A percentile compares a stretch with the other conserved stretches of the same genome.
phyloP scores from a whole-genome alignment of 2,888 invertebrate species.

The Dasysyrphus albostriatus region DNA sequence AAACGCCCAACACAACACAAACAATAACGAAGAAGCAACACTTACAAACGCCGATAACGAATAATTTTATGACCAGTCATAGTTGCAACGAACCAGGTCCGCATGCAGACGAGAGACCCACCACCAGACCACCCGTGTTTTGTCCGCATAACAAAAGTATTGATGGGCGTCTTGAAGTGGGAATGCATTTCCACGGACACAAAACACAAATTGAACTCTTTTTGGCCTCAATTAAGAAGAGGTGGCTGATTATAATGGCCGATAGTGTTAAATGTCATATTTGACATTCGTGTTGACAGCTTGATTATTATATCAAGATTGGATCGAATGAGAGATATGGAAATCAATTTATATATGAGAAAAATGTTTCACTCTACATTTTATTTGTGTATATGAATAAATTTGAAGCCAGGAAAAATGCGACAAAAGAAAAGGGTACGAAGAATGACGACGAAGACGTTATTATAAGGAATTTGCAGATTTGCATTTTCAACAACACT shows the following conservation, averaged over 20 bases:
- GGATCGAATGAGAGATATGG: neutral
- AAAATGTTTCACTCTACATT: constrained; percentile 13
- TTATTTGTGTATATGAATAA: constrained; percentile 48
- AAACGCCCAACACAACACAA: constrained; percentile 44
- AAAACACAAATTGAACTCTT: constrained; percentile 50
- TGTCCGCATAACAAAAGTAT: constrained; percentile 52
- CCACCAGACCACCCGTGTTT: constrained; percentile 62
- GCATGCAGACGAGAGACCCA: neutral
- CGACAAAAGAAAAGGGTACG: constrained; percentile 32
- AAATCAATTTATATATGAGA: constrained; percentile 31
- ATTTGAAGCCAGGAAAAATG: constrained; percentile 17
- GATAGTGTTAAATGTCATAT: constrained; percentile 64
- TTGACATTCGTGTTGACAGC: constrained; percentile 66
- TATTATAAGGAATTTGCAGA: constrained; percentile 49
- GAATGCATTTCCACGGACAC: constrained; percentile 64
- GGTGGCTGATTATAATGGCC: constrained; percentile 39
- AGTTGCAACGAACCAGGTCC: constrained; percentile 67
- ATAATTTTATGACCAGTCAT: constrained; percentile 64
- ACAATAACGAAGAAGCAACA: constrained; percentile 67
- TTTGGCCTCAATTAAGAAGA: constrained; percentile 61
- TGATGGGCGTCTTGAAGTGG: constrained; percentile 73
- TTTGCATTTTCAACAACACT: constrained; percentile 74
- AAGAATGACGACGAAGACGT: constrained; percentile 17
- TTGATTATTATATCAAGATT: constrained; percentile 51
- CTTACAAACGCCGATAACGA: constrained; percentile 32